phyloP scores from a whole-genome alignment of 2,888 invertebrate species.

The Trimorus sp. region DNA sequence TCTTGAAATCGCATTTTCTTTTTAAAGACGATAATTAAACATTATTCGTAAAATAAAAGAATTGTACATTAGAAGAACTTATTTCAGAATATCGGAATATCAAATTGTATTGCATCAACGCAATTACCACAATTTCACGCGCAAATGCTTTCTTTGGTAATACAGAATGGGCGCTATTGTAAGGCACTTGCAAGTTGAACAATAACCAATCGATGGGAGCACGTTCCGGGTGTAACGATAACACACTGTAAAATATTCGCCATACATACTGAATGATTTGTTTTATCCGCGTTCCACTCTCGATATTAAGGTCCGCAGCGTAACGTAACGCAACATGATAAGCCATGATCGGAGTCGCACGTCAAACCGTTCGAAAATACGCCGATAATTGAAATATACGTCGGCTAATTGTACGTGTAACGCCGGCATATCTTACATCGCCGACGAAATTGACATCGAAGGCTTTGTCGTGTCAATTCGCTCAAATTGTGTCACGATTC shows the following conservation, averaged over 20 bases:
- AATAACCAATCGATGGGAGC: constrained; percentile 19
- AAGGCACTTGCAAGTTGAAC: constrained; percentile 14
- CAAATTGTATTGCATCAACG: too few species aligned
- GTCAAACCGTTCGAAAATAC: constrained; percentile 31
- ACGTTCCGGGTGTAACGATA: constrained; percentile 29
- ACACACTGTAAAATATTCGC: constrained; percentile 25
- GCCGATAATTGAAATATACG: constrained; percentile 32
- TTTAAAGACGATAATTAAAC: too few species aligned
- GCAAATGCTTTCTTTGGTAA: constrained; percentile 13
- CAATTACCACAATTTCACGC: not conserved
- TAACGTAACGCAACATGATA: constrained; percentile 22
- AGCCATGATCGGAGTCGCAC: constrained; percentile 13
- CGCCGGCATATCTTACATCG: constrained; percentile 8
- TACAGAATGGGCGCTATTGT: not conserved
- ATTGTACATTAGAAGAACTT: too few species aligned
- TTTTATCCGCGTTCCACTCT: constrained; percentile 17
- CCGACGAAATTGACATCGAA: constrained; percentile 1
- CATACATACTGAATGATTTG: constrained; percentile 15
- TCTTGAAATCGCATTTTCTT: too few species aligned
- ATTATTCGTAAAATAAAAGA: too few species aligned
- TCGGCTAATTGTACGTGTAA: constrained; percentile 20
- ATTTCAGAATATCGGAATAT: too few species aligned
- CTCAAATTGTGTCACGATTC: constrained; percentile 5
- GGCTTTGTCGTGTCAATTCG: not conserved
- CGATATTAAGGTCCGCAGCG: not conserved